Base-by-base conservation (phyloP, 1,140 invertebrate genomes). In the Rhopalosiphum padi region DNA sequence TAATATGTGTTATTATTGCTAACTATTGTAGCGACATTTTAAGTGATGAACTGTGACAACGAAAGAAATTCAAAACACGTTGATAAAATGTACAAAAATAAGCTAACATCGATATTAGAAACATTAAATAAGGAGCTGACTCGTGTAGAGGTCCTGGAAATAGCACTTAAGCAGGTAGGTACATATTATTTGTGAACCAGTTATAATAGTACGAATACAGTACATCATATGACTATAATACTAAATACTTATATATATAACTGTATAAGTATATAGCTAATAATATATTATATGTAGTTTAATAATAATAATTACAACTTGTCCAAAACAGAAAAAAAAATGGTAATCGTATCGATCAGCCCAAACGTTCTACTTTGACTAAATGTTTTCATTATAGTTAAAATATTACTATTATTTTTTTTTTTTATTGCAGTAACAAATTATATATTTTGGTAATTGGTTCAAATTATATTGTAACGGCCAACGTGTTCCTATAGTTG, bases 281-380 rank as follows among this genome's bases (percentile, higher is more conserved):
- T 83, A 82, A 82, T 82, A 22, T 68, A 82, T 82, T 35, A 82
- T 82, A 77, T 21, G 11, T 68, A 15, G 30, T 30, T 68, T 85
- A 85, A 85, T 85, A 46, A 86, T 86, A 86, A 86, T 86, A 86
- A 86, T 86, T 37, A 83, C 11, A 41, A 46, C 41, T 46, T 30
- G 23, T 86, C n/a, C 2, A 46, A 85, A 85, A 85, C 15, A 41
- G 5, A 86, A 86, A 25, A 41, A 82, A 86, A 86, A 46, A 86
- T 86, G 11, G 11, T 86, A 86, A 86, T 86, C 85, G 25, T 25
- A 83, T 85, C 3, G 23, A 86, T 86, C 9, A 11, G 83, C 23
- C 23, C 23, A 43, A 21, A 18, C 35, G 23, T 43, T 41, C 37
- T 43, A 85, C 83, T 41, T 85, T n/a, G 25, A 46, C 25, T 43